phyloP scores from a whole-genome alignment of 2,797 vertebrate species.

The Lemur catta region DNA sequence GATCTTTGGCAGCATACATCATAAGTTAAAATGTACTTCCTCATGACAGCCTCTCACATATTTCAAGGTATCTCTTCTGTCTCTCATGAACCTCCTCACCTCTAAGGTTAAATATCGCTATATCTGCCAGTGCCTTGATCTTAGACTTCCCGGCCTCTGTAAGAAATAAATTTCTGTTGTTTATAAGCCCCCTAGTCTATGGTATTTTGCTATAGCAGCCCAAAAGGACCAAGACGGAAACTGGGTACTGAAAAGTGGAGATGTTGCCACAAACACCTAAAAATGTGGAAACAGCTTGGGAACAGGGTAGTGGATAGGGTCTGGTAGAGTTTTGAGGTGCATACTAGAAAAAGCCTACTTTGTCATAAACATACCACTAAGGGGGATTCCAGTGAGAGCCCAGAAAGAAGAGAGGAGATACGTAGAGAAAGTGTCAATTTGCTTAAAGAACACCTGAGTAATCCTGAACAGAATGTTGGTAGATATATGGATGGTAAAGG shows the following conservation, averaged over 20 bases:
- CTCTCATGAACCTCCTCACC: neutral
- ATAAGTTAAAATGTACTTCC: neutral
- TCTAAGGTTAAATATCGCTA: neutral
- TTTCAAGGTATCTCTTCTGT: neutral
- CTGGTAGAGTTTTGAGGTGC: neutral
- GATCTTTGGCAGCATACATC: neutral
- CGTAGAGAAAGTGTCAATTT: neutral
- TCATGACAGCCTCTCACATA: neutral
- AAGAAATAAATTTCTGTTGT: neutral
- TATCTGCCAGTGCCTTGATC: neutral
- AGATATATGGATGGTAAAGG: neutral
- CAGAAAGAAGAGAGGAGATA: neutral
- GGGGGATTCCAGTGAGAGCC: neutral
- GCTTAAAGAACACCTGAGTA: neutral
- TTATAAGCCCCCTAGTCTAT: neutral
- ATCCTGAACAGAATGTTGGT: neutral
- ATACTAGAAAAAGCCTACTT: neutral
- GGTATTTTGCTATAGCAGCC: neutral
- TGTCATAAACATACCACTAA: neutral
- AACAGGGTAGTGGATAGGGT: neutral
- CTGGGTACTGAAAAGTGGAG: neutral
- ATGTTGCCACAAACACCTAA: neutral
- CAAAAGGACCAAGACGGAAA: neutral
- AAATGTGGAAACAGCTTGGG: neutral
- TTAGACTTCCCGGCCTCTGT: neutral